Conservation (phyloP, 2,888 invertebrate genomes). For the Metacarcinus magister region DNA sequence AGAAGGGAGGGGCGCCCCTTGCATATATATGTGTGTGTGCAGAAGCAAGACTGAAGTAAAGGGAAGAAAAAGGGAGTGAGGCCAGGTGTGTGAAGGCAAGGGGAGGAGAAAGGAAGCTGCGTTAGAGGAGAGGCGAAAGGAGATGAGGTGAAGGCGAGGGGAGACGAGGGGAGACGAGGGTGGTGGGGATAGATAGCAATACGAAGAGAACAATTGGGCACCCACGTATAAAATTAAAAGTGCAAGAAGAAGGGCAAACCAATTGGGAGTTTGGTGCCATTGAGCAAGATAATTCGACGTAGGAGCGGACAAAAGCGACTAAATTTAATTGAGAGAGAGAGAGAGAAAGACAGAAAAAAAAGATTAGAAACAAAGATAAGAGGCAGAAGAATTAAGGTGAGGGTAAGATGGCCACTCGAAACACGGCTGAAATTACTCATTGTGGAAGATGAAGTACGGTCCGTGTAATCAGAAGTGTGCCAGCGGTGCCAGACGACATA, state of each 20-base stretch:
- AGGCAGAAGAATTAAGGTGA: not conserved
- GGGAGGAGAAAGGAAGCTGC: not conserved
- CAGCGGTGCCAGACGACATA: not conserved
- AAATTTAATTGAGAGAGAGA: constrained; percentile 12
- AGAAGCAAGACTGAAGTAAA: not conserved
- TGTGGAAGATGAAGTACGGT: not conserved
- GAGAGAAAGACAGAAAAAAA: constrained; percentile 21
- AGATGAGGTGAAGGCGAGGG: not conserved
- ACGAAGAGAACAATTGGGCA: not conserved
- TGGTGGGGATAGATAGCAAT: not conserved
- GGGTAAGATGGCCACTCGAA: not conserved
- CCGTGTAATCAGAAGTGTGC: too few species aligned
- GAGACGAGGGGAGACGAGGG: not conserved
- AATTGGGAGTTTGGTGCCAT: not conserved
- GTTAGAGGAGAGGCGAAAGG: not conserved
- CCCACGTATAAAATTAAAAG: not conserved
- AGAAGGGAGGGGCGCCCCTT: not conserved
- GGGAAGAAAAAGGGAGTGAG: not conserved
- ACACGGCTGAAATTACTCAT: not conserved
- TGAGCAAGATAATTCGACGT: not conserved
- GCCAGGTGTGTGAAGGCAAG: not conserved
- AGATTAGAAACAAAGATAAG: not conserved
- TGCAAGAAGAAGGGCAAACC: not conserved
- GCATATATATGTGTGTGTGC: not conserved
- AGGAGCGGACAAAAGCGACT: not conserved